Evolutionary conservation across 2,797 vertebrate species (phyloP).

Genomic region (Clarias laeviceps): DNA sequence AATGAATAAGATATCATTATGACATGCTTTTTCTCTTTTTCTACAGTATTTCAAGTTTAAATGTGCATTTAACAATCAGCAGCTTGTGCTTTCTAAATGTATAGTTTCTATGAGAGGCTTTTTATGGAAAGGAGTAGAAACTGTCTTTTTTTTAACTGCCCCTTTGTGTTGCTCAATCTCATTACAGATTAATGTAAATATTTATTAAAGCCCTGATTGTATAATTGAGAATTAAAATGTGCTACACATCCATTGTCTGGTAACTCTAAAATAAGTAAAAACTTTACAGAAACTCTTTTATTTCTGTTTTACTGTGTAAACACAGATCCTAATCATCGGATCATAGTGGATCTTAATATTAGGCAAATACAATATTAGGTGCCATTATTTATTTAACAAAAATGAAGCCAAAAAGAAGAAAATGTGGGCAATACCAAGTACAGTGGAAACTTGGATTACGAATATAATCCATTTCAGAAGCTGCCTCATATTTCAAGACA

Average conservation of each 20-base stretch:
- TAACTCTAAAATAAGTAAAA: slow-evolving; percentile 13
- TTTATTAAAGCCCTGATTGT: slow-evolving; percentile 57
- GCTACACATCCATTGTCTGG: slow-evolving; percentile 53
- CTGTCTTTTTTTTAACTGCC: slow-evolving; percentile 47
- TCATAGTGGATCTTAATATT: no score
- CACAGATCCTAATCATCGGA: no score
- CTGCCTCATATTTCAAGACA: no score
- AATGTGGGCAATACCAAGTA: no score
- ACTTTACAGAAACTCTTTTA: no score
- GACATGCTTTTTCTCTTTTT: background rate
- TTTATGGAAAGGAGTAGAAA: slow-evolving; percentile 53
- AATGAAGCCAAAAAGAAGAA: no score
- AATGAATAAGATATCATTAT: background rate
- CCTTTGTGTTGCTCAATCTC: slow-evolving; percentile 47
- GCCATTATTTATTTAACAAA: no score
- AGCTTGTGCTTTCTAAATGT: slow-evolving; percentile 51
- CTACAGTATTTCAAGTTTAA: slow-evolving; percentile 10
- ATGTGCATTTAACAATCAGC: slow-evolving; percentile 34
- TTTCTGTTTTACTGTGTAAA: no score
- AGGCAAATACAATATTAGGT: no score
- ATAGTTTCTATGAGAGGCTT: slow-evolving; percentile 48
- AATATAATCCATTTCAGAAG: no score
- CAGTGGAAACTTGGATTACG: no score
- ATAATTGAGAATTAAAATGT: slow-evolving; percentile 52
- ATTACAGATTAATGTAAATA: slow-evolving; percentile 61